These are phyloP conservation scores for Apistogramma diplotaenia DNA, from an alignment of 2,113 vertebrate species.

Conservation along the genomic window DNA sequence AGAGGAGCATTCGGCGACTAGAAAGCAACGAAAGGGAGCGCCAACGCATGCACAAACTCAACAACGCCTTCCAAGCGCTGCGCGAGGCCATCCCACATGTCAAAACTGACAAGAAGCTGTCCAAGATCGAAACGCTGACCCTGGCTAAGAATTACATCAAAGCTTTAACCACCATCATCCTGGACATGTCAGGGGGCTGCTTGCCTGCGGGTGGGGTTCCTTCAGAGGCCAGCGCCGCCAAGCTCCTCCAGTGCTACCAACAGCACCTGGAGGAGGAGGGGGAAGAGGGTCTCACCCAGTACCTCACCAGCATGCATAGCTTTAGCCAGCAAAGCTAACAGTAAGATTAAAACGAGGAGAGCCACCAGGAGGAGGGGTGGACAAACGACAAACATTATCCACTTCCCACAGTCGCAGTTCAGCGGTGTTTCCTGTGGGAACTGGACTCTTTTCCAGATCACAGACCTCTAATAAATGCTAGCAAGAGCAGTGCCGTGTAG, in stretches of 20 bases:
- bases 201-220: conserved; percentile 73
- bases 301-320: conserved; percentile 82
- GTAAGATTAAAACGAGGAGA: background rate
- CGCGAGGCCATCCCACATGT: conserved; percentile 94
- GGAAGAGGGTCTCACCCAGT: conserved; percentile 82
- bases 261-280: conserved; percentile 80
- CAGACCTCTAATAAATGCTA: background rate
- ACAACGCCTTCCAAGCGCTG: conserved; percentile 96
- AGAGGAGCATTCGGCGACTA: conserved; percentile 86
- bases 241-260: conserved; percentile 86
- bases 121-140: conserved; percentile 97
- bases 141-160: conserved; percentile 99
- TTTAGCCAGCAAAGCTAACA: conserved; percentile 80
- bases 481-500: background rate
- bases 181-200: conserved; percentile 87
- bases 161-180: conserved; percentile 90
- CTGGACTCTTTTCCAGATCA: background rate
- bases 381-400: conserved; percentile 7
- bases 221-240: conserved; percentile 69
- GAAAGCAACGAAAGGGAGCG: conserved; percentile 96
- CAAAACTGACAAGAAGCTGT: conserved; percentile 92
- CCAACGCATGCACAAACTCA: conserved; percentile 98
- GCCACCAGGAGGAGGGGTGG: background rate
- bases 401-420: background rate
- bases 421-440: background rate